A percentile compares a stretch with the other conserved stretches of the same genome.
These are phyloP conservation scores for Brotula barbata DNA, from an alignment of 2,797 vertebrate species.

Conservation along the genomic window DNA sequence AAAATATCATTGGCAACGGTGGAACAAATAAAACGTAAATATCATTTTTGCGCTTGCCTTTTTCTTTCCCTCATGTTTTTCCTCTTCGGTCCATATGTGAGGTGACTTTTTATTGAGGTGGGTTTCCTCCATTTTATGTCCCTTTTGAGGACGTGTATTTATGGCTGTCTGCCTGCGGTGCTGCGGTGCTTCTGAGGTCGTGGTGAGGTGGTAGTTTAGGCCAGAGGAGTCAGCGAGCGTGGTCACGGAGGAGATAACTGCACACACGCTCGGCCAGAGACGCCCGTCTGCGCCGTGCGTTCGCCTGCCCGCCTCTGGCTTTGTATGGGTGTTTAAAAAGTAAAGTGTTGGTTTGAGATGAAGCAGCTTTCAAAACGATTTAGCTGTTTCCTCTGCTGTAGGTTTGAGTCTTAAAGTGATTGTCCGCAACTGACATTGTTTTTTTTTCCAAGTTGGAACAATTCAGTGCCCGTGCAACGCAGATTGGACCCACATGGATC, in stretches of 20 bases:
- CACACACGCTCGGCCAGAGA: constrained; percentile 52
- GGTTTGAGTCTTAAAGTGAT: too few relatives aligned
- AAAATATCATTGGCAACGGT: too few relatives aligned
- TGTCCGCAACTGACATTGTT: too few relatives aligned
- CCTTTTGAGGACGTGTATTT: constrained; percentile 66
- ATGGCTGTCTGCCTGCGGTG: constrained; percentile 71
- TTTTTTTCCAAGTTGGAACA: too few relatives aligned
- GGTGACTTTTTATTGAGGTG: constrained; percentile 60
- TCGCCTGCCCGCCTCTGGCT: constrained; percentile 37
- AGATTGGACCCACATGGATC: too few relatives aligned
- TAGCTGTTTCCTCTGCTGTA: constrained; percentile 12
- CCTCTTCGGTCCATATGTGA: constrained; percentile 39
- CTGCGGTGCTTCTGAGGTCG: constrained; percentile 73
- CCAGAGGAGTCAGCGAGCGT: constrained; percentile 45
- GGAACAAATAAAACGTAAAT: too few relatives aligned
- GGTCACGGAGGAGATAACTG: constrained; percentile 68
- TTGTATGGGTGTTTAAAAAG: constrained; percentile 46
- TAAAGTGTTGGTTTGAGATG: constrained; percentile 43
- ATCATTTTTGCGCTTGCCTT: neutral
- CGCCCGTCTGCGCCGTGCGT: constrained; percentile 48
- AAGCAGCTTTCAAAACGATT: constrained; percentile 64
- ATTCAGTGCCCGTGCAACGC: too few relatives aligned
- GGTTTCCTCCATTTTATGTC: constrained; percentile 62
- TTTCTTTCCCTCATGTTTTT: constrained; percentile 1
- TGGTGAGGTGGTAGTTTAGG: constrained; percentile 66